Percentiles rank a stretch among this genome's conserved stretches.
phyloP scores from a whole-genome alignment of 2,113 vertebrate genomes.

The Neotoma lepida region DNA sequence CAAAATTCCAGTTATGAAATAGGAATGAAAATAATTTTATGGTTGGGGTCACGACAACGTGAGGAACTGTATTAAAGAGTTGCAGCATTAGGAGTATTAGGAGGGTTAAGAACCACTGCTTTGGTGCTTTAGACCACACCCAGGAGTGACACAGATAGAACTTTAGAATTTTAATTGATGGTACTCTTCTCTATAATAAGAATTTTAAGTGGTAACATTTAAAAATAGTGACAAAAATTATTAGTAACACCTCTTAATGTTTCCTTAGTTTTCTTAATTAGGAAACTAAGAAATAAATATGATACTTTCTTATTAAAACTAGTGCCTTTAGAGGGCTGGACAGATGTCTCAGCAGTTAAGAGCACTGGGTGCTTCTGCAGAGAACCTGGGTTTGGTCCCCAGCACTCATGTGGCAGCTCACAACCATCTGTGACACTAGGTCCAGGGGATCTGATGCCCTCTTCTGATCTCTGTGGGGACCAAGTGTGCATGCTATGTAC shows the following conservation, averaged over 20 bases:
- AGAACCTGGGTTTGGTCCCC: not conserved
- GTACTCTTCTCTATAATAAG: not conserved
- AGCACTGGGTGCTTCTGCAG: not conserved
- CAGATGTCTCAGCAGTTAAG: not conserved
- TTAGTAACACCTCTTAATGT: not conserved
- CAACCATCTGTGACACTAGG: not conserved
- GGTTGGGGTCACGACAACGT: not conserved
- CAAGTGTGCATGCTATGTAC: too few species aligned
- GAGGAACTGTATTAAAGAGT: not conserved
- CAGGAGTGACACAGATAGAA: not conserved
- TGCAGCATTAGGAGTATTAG: not conserved
- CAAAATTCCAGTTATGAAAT: not conserved
- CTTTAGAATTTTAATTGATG: not conserved
- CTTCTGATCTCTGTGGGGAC: not conserved
- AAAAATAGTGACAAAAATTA: not conserved
- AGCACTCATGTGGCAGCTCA: not conserved
- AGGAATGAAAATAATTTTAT: not conserved
- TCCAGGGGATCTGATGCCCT: not conserved
- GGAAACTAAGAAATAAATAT: constrained; percentile 21
- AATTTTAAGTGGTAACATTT: constrained; percentile 29
- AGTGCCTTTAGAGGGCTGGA: not conserved
- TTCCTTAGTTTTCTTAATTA: constrained; percentile 16
- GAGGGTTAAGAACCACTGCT: not conserved
- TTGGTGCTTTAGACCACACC: not conserved
- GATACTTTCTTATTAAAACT: constrained; percentile 13